phyloP scores from a whole-genome alignment of 2,888 invertebrate genomes.

The Limenitis camilla region DNA sequence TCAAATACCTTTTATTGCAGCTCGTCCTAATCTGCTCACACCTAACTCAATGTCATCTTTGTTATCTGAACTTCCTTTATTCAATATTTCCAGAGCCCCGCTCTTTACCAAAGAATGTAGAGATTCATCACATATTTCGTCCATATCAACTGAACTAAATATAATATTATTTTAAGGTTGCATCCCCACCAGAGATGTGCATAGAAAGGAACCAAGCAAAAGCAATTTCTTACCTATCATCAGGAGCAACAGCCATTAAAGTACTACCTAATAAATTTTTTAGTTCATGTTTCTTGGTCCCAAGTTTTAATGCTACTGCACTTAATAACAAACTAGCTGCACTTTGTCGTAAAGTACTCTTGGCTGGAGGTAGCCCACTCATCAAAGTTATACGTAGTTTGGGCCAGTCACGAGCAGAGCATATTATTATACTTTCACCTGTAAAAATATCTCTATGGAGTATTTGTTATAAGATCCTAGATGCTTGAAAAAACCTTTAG shows the following conservation, averaged over 20 bases:
- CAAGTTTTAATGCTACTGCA: constrained; percentile 79
- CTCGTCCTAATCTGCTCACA: too few relatives aligned
- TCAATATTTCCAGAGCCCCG: constrained; percentile 41
- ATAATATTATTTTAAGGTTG: not conserved
- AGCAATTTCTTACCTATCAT: not conserved
- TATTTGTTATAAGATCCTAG: too few relatives aligned
- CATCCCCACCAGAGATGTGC: too few relatives aligned
- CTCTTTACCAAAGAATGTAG: constrained; percentile 39
- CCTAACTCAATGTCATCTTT: too few relatives aligned
- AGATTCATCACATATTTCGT: constrained; percentile 42
- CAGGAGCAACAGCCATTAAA: constrained; percentile 79
- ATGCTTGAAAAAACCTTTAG: too few relatives aligned
- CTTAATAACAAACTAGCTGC: constrained; percentile 77
- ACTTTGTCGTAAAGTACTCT: constrained; percentile 71
- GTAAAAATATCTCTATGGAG: not conserved
- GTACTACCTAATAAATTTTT: constrained; percentile 74
- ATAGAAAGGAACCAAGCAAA: too few relatives aligned
- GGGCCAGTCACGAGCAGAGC: constrained; percentile 56
- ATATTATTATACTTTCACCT: constrained; percentile 91
- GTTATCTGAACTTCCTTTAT: not conserved
- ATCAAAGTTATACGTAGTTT: constrained; percentile 42
- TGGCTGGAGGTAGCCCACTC: constrained; percentile 68
- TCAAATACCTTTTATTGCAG: too few relatives aligned
- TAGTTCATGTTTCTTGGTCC: constrained; percentile 68
- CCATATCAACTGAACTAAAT: constrained; percentile 33